Evolutionary conservation across 2,797 vertebrate species (phyloP), one percentile per base, ranked within the genome.

Genomic region (Aulostomus chinensis): DNA sequence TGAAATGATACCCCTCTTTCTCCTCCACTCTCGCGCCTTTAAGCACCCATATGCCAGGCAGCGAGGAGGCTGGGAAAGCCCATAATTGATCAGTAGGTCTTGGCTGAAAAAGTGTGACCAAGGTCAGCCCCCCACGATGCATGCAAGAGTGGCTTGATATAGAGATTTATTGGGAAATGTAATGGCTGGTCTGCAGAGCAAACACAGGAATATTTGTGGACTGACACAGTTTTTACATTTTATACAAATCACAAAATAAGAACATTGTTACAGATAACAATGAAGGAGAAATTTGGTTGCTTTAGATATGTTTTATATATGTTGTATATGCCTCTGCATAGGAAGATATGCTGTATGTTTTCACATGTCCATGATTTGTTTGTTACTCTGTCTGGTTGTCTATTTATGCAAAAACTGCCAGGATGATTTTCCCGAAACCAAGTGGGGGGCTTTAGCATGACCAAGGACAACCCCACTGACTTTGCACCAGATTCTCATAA

Each of bases 11-110:
- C 84, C 83, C 83, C 43, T 88, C 85, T 89, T 88, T 82, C 81
- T 81, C 86, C 91, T 88, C 80, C 84, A 80, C 84, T 91, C 88
- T 91, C 67, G 84, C 82, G 85, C 80, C 87, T 87, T 89, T 87
- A 90, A 89, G 86, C 90, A 10, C 90, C 86, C 86, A 91, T 93
- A 91, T 92, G 87, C 86, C 81, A 85, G 80, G 76, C 84, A 88
- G 85, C 76, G 84, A 84, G 88, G 88, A 88, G 79, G 84, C 89
- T 91, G 86, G 87, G 89, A 92, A 90, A 88, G 86, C 90, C 81
- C 88, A 90, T 93, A 95, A 95, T 88, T 90, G 92, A 92, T 93
- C 92, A 90, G 91, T 93, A 91, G 92, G 91, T 84, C 91, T 83
- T 78, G 78, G 89, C 67, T 91, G 88, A 91, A 91, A 84, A 82